These are phyloP conservation scores for Boulengerochromis microlepis DNA, from an alignment of 2,113 vertebrate species.

Conservation along the genomic window DNA sequence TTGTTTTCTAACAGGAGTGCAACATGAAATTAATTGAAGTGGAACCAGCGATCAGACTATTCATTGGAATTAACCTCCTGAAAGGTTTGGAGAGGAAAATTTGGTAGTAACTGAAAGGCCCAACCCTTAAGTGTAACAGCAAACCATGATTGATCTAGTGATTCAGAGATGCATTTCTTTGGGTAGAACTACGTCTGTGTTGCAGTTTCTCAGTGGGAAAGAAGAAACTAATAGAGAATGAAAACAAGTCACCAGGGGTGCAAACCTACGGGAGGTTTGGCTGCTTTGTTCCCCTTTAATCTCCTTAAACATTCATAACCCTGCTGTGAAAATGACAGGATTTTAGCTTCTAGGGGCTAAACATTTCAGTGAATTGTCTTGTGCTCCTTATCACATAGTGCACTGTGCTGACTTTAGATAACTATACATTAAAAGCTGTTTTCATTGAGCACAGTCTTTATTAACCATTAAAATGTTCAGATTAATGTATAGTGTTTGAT, in stretches of 20 bases:
- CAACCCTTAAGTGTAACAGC: background rate
- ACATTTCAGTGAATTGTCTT: background rate
- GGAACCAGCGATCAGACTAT: background rate
- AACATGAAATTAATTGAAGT: background rate
- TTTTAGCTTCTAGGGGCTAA: background rate
- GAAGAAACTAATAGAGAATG: background rate
- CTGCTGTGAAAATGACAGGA: constrained; percentile 1
- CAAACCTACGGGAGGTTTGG: background rate
- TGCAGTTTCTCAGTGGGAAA: background rate
- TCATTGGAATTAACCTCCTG: background rate
- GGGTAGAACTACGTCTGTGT: background rate
- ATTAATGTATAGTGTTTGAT: background rate
- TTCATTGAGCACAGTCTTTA: background rate
- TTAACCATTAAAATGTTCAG: background rate
- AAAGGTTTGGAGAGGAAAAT: background rate
- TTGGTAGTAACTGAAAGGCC: background rate
- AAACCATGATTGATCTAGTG: background rate
- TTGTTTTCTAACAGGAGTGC: constrained; percentile 10
- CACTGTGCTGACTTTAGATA: background rate
- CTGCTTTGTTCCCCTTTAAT: constrained; percentile 22
- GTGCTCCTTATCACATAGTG: background rate
- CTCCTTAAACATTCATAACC: constrained; percentile 26
- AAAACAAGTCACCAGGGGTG: constrained; percentile 4
- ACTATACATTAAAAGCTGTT: background rate
- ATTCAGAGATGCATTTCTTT: background rate